These are phyloP conservation scores for Planococcus citri DNA, from an alignment of 1,140 invertebrate genomes.

Conservation along the genomic window DNA sequence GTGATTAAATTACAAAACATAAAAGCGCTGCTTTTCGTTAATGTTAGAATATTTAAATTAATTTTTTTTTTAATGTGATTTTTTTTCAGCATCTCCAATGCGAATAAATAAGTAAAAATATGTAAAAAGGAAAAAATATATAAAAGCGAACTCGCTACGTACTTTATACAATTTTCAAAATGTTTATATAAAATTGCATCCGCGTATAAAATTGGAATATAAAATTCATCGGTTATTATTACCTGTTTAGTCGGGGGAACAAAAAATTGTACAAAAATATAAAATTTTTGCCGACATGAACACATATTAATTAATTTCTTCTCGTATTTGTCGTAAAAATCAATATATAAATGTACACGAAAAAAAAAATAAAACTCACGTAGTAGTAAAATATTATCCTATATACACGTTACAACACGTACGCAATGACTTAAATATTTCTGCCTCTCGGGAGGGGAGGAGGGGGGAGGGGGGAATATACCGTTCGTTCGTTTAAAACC, in stretches of 20 bases:
- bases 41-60: no score
- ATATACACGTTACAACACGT: not conserved
- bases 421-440: not conserved
- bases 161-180: no score
- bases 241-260: not conserved
- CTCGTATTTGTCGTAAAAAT: not conserved
- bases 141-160: no score
- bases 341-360: not conserved
- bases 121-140: no score
- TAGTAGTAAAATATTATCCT: no score
- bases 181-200: not conserved
- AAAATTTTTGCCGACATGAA: conserved; percentile 1
- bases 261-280: not conserved
- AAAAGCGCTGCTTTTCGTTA: no score
- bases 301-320: not conserved
- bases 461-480: not conserved
- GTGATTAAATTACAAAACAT: no score
- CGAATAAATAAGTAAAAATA: no score
- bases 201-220: not conserved
- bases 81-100: no score
- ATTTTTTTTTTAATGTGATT: no score
- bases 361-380: no score
- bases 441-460: not conserved
- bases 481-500: not conserved
- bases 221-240: not conserved